Base-by-base conservation (phyloP, 2,113 vertebrate species). In the Rhagologus leucostigma region DNA sequence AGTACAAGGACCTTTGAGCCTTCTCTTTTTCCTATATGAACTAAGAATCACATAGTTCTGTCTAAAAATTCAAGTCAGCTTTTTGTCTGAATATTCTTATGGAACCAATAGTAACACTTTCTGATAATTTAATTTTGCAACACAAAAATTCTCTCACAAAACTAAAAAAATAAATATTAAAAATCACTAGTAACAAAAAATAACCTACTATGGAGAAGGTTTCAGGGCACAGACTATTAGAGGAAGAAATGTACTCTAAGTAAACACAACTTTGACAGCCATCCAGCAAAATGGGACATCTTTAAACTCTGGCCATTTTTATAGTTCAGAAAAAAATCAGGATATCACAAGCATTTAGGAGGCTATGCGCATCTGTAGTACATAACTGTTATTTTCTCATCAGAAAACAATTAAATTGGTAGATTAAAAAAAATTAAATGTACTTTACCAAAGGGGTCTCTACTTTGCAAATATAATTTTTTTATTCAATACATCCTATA, bases 401-500 rank as follows among this genome's bases (percentile, higher is more conserved):
- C 41, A 92, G 39, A 52, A 83, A 91, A 85, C 46, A 95, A 57
- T 8, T 6, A 77, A 84, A 92, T 49, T 68, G 39, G 39, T 78
- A 24, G 35, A 68, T 29, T 77, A 63, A 93, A 80, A 93, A 82
- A 57, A n/a, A 60, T 73, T 63, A 68, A 71, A 83, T 3, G 3
- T 57, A 91, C 14, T 82, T 95, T 93, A 63, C 33, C 33, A 91
- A 56, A 91, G 88, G 71, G 73, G 16, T 53, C 35, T 71, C 75
- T 74, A 55, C 42, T 76, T 71, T 18, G 26, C 76, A 94, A 76
- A 82, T 63, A 6, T n/a, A 4, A 39, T 69, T 87, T 91, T 93
- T 73, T 47, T 18, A 83, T 70, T 95, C 26, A 71, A 7, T 82
- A 57, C 70, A 87, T 91, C 92, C 95, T 96, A 95, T 92, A 91